These are phyloP conservation scores for Muscicapa striata DNA, from an alignment of 2,797 vertebrate species.

Conservation along the genomic window DNA sequence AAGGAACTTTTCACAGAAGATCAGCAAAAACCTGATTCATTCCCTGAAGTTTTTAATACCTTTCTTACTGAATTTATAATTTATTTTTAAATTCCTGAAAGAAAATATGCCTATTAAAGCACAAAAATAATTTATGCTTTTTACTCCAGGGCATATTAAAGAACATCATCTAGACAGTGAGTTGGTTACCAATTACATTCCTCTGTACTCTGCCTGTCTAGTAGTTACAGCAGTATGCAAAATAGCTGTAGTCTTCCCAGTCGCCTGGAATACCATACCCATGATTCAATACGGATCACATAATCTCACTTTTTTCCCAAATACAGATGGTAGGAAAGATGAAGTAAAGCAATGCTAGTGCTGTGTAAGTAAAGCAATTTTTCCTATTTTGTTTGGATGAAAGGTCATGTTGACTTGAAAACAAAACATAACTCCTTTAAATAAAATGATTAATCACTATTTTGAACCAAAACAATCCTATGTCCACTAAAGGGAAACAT, in stretches of 20 bases:
- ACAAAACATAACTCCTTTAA: background rate
- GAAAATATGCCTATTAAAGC: background rate
- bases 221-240: background rate
- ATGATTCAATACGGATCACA: background rate
- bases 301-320: background rate
- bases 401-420: background rate
- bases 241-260: background rate
- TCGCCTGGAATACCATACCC: background rate
- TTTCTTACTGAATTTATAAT: background rate
- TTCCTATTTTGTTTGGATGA: background rate
- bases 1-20: background rate
- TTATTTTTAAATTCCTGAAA: background rate
- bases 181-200: background rate
- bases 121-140: background rate
- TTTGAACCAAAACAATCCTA: background rate
- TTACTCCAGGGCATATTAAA: background rate
- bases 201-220: background rate
- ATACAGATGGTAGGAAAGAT: background rate
- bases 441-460: background rate
- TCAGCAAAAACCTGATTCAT: background rate
- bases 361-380: background rate
- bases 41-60: background rate
- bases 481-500: background rate
- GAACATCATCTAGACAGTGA: background rate
- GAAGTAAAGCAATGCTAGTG: background rate